Evolutionary conservation across 2,888 invertebrate genomes (phyloP).

Genomic region (Eupithecia dodoneata): DNA sequence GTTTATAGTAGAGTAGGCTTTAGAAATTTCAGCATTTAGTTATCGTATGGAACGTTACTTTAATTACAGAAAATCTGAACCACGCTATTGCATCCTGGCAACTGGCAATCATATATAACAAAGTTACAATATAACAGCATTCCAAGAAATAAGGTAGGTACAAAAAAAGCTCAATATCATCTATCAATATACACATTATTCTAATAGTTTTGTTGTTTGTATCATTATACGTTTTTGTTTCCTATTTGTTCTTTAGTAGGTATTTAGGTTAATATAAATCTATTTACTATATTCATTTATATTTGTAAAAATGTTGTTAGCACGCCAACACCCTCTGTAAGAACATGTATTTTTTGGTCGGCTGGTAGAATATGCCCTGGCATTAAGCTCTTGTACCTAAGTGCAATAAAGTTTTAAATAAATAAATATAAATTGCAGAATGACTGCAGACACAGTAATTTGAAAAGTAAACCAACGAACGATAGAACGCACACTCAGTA

Average conservation of each 20-base stretch:
- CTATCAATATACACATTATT: slow-evolving; percentile 2
- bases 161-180: slow-evolving; percentile 1
- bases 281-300: too few relatives aligned
- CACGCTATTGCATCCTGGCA: background rate
- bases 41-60: background rate
- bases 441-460: slow-evolving; percentile 13
- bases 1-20: background rate
- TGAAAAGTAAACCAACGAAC: slow-evolving; percentile 12
- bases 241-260: too few relatives aligned
- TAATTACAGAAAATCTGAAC: background rate
- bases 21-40: background rate
- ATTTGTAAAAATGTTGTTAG: too few relatives aligned
- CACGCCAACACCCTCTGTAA: too few relatives aligned
- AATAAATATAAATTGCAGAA: background rate
- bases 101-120: background rate
- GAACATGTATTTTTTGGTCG: too few relatives aligned
- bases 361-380: too few relatives aligned
- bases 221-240: too few relatives aligned
- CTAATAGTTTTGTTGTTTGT: too few relatives aligned
- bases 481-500: slow-evolving; percentile 17
- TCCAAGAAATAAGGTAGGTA: background rate
- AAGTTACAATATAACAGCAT: background rate
- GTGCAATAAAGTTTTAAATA: too few relatives aligned
- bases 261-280: too few relatives aligned
- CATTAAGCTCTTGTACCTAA: too few relatives aligned